These are phyloP conservation scores for Eulacestoma nigropectus DNA, from an alignment of 2,113 vertebrate genomes.

Conservation along the genomic window DNA sequence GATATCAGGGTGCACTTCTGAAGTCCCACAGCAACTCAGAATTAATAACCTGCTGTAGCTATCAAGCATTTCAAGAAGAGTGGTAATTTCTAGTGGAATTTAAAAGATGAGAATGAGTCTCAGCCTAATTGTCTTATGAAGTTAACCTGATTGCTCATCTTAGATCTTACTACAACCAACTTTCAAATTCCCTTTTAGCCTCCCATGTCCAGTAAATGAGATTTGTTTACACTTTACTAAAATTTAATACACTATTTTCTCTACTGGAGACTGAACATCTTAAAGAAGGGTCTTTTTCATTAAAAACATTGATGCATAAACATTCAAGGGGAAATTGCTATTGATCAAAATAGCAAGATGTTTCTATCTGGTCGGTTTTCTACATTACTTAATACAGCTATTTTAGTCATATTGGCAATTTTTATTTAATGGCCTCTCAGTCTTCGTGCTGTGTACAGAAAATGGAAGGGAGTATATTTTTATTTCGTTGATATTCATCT, in stretches of 20 bases:
- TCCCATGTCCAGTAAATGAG: neutral
- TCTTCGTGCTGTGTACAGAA: neutral
- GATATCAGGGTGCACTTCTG: neutral
- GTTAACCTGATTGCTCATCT: neutral
- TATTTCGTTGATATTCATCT: constrained; percentile 64
- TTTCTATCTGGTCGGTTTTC: neutral
- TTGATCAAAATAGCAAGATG: constrained; percentile 2
- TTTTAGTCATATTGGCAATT: constrained; percentile 31
- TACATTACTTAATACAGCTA: neutral
- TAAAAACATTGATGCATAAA: neutral
- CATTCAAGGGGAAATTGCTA: neutral
- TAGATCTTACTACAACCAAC: neutral
- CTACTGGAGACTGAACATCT: neutral
- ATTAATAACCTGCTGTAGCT: neutral
- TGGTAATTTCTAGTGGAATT: neutral
- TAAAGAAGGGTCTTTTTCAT: neutral
- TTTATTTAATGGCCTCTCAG: constrained; percentile 16
- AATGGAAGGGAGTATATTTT: constrained; percentile 37
- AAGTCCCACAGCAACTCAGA: neutral
- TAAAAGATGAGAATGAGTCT: neutral
- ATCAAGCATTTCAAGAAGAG: neutral
- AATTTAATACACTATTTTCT: neutral
- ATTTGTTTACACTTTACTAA: neutral
- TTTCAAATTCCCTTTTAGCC: neutral
- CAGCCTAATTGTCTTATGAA: accelerated